These are phyloP conservation scores for Ondatra zibethicus DNA, from an alignment of 2,113 vertebrate genomes.

Conservation along the genomic window DNA sequence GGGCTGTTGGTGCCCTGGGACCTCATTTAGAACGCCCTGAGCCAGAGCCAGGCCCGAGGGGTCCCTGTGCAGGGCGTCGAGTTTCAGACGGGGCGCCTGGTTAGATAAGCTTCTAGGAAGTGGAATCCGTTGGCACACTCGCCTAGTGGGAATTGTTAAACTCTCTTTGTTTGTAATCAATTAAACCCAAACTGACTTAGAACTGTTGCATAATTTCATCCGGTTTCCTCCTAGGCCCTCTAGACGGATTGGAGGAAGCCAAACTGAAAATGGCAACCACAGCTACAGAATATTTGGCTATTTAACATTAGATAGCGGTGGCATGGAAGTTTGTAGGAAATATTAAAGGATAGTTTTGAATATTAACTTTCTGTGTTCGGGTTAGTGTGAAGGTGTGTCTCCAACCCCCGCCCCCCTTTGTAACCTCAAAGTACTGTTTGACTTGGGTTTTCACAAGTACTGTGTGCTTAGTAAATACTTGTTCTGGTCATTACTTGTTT, in stretches of 20 bases:
- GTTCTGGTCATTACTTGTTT: conserved; percentile 6
- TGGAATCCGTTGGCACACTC: background rate
- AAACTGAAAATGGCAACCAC: conserved; percentile 7
- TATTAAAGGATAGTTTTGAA: conserved; percentile 17
- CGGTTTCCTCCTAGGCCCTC: background rate
- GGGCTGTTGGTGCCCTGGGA: conserved; percentile 31
- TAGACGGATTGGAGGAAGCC: conserved; percentile 22
- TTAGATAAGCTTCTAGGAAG: conserved; percentile 29
- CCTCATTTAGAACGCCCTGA: conserved; percentile 4
- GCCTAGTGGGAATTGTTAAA: conserved; percentile 12
- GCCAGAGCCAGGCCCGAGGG: background rate
- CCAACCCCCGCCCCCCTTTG: background rate
- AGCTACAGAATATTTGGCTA: background rate
- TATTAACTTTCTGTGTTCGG: conserved; percentile 26
- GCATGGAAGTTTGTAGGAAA: background rate
- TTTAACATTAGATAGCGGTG: background rate
- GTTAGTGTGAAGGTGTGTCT: conserved; percentile 28
- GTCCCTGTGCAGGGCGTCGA: background rate
- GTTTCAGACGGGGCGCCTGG: conserved; percentile 4
- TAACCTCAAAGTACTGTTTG: conserved; percentile 36
- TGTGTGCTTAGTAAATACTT: conserved; percentile 32
- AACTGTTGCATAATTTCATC: conserved; percentile 52
- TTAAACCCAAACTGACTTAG: conserved; percentile 34
- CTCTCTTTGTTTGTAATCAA: conserved; percentile 30
- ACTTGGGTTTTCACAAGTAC: conserved; percentile 22